Percentiles rank a stretch among this genome's conserved stretches.
Evolutionary conservation across 2,888 invertebrate species (phyloP).

Genomic region (Ommatoiulus sabulosus): DNA sequence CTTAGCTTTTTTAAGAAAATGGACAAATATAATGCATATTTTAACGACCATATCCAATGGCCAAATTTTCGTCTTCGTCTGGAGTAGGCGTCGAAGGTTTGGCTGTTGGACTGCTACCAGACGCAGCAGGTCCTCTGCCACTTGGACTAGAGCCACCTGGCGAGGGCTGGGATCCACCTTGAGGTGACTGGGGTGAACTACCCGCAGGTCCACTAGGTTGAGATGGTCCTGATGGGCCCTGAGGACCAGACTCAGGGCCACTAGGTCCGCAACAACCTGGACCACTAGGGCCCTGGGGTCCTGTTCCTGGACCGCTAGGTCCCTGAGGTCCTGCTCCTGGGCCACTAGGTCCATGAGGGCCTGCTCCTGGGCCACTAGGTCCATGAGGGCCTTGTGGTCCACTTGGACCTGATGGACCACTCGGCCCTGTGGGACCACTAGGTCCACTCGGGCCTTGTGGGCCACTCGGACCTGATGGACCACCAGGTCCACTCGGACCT

Average conservation of each 20-base stretch:
- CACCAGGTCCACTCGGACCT: neutral
- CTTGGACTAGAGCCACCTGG: neutral
- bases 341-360: constrained; percentile 10
- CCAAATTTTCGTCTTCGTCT: neutral
- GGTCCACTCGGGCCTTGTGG: constrained; percentile 35
- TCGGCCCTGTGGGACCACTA: constrained; percentile 44
- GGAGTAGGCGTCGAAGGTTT: neutral
- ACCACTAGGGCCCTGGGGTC: constrained; percentile 54
- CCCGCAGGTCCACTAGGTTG: neutral
- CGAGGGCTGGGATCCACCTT: no score
- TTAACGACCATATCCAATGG: neutral
- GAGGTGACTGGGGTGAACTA: no score
- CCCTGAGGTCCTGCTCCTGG: constrained; percentile 3
- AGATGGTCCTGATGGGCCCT: neutral
- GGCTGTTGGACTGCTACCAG: neutral
- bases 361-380: neutral
- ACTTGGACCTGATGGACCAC: constrained; percentile 27
- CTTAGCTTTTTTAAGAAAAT: no score
- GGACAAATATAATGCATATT: no score
- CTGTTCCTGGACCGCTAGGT: neutral
- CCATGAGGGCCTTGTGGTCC: neutral
- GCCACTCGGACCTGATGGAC: neutral
- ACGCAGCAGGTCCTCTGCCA: neutral
- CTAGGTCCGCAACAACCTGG: neutral
- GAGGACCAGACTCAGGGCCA: neutral